Evolutionary conservation across 2,113 vertebrate genomes (phyloP).

Genomic region (Sula dactylatra): DNA sequence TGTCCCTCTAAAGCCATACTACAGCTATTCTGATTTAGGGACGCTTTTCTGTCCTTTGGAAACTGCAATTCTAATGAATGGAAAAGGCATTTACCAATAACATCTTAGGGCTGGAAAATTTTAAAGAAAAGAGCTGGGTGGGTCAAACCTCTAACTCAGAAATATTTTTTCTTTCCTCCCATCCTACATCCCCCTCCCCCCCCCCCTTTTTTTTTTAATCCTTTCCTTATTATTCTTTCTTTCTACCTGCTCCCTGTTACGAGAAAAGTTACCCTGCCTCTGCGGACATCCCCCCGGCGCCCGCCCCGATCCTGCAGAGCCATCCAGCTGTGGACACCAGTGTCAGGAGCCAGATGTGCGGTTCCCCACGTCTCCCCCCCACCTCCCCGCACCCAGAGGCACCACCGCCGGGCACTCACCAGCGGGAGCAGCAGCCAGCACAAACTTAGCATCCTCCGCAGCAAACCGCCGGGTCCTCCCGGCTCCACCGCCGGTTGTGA

Average conservation of each 20-base stretch:
- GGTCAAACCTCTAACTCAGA: neutral
- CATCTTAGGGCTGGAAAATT: neutral
- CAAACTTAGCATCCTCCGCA: conserved; percentile 48
- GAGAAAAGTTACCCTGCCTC: neutral
- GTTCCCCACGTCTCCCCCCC: accelerated
- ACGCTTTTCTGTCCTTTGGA: neutral
- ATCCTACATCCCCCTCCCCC: no score
- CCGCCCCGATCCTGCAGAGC: neutral
- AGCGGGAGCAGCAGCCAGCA: conserved; percentile 20
- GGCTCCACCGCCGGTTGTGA: neutral
- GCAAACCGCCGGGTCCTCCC: neutral
- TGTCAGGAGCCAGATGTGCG: neutral
- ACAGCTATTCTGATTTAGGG: neutral
- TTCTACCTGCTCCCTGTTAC: neutral
- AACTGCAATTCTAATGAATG: neutral
- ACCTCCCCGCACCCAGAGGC: neutral
- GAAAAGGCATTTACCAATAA: neutral
- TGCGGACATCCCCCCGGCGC: neutral
- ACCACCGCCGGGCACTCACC: conserved; percentile 5
- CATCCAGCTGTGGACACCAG: neutral
- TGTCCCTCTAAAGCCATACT: neutral
- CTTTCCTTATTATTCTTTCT: neutral
- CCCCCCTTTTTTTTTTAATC: no score
- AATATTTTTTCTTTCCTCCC: neutral
- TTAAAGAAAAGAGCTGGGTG: neutral